These are phyloP conservation scores for Drosophila pegasa DNA, from an alignment of 2,888 invertebrate species.

Conservation along the genomic window DNA sequence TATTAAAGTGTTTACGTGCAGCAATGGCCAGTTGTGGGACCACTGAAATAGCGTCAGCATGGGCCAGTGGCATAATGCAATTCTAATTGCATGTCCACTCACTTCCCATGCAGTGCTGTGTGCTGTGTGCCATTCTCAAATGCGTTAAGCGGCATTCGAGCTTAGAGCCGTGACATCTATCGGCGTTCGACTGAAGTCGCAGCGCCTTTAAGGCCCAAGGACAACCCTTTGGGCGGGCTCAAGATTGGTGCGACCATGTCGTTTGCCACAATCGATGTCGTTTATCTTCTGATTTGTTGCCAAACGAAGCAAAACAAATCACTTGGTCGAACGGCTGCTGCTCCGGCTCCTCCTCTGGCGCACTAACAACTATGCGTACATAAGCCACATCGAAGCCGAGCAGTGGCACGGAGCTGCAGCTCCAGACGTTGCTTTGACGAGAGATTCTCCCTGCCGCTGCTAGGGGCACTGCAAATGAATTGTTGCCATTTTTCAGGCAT, in stretches of 20 bases:
- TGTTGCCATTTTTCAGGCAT: slow-evolving; percentile 76
- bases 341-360: slow-evolving; percentile 17
- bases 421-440: slow-evolving; percentile 11
- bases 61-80: slow-evolving; percentile 53
- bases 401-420: slow-evolving; percentile 47
- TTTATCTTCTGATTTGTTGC: slow-evolving; percentile 78
- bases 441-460: slow-evolving; percentile 30
- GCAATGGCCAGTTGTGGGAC: slow-evolving; percentile 13
- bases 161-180: slow-evolving; percentile 50
- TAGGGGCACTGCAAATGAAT: slow-evolving; percentile 65
- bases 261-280: slow-evolving; percentile 76
- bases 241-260: slow-evolving; percentile 57
- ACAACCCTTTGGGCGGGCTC: slow-evolving; percentile 39
- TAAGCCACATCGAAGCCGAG: slow-evolving; percentile 25
- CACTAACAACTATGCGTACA: slow-evolving; percentile 62
- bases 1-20: slow-evolving; percentile 43
- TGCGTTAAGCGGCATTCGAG: slow-evolving; percentile 27
- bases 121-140: slow-evolving; percentile 20
- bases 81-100: slow-evolving; percentile 58
- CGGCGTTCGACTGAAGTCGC: slow-evolving; percentile 27
- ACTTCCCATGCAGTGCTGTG: slow-evolving; percentile 25
- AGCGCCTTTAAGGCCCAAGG: slow-evolving; percentile 19
- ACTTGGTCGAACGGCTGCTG: slow-evolving; percentile 67
- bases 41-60: slow-evolving; percentile 31
- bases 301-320: slow-evolving; percentile 77